Conservation (phyloP, 2,797 vertebrate genomes). For the Anolis apletophallus region DNA sequence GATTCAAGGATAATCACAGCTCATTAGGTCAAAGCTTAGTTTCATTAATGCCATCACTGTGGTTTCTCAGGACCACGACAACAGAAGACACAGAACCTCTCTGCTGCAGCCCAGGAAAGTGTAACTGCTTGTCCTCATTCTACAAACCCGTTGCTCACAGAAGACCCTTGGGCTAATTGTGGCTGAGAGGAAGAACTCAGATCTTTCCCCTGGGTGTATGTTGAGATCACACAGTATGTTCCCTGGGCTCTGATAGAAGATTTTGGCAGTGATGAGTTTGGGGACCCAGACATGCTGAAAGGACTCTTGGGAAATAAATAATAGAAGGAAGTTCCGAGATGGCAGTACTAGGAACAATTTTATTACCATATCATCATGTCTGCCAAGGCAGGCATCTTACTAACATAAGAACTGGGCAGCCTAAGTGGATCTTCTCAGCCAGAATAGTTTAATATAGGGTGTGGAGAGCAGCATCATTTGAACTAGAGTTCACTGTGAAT, state of each 20-base stretch:
- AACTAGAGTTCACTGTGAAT: not conserved
- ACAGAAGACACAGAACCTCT: not conserved
- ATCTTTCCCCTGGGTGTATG: not conserved
- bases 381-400: not conserved
- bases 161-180: not conserved
- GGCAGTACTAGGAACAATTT: slow-evolving; percentile 9
- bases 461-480: not conserved
- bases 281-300: slow-evolving; percentile 34
- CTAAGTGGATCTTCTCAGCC: not conserved
- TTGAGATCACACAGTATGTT: not conserved
- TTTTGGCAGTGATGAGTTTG: slow-evolving; percentile 2
- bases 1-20: slow-evolving; percentile 70
- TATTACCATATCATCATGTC: slow-evolving; percentile 20
- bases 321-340: slow-evolving; percentile 16
- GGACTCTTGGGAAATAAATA: slow-evolving; percentile 32
- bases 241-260: slow-evolving; percentile 4
- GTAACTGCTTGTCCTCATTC: not conserved
- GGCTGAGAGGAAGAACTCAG: not conserved
- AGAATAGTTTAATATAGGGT: not conserved
- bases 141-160: not conserved
- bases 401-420: not conserved
- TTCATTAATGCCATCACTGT: slow-evolving; percentile 50
- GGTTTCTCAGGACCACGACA: not conserved
- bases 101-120: not conserved
- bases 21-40: slow-evolving; percentile 66